Evolutionary conservation across 35 echinoderm and acorn worm species (phyloP).

Genomic region (Stichopus chloronotus): DNA sequence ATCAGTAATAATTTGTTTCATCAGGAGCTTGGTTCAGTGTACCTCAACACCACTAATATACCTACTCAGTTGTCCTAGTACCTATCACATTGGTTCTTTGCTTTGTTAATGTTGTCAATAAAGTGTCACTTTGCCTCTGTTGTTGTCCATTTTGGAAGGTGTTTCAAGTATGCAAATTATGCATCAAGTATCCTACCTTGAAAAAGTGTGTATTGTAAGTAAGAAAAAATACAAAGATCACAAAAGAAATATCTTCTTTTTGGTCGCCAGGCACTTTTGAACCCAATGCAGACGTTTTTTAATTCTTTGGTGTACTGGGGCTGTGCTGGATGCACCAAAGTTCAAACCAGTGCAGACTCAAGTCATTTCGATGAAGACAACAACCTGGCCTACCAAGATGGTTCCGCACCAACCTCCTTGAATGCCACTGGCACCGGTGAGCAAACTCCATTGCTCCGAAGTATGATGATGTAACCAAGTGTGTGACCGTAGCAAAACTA

Average conservation of each 20-base stretch:
- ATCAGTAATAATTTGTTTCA: too few relatives aligned
- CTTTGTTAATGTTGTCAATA: too few relatives aligned
- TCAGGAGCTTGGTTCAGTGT: too few relatives aligned
- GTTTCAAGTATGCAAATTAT: too few relatives aligned
- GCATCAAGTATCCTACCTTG: too few relatives aligned
- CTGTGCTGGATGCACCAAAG: conserved; percentile 62
- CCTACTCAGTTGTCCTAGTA: too few relatives aligned
- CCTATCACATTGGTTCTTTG: too few relatives aligned
- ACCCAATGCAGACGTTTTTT: conserved; percentile 88
- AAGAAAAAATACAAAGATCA: too few relatives aligned
- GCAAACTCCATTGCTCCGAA: background rate
- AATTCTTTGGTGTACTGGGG: conserved; percentile 94
- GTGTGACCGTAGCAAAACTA: background rate
- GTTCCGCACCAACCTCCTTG: background rate
- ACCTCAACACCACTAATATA: too few relatives aligned
- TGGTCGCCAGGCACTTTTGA: conserved; percentile 63
- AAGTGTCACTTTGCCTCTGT: too few relatives aligned
- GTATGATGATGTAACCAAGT: conserved; percentile 2
- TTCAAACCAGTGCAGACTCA: background rate
- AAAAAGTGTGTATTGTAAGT: too few relatives aligned
- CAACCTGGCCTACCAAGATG: background rate
- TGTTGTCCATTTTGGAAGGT: too few relatives aligned
- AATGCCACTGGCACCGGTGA: background rate
- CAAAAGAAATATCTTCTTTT: background rate
- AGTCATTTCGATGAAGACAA: background rate